Percentiles rank a stretch among this genome's conserved stretches.
These are phyloP conservation scores for Proteles cristata DNA, from an alignment of 2,113 vertebrate species.

Conservation along the genomic window DNA sequence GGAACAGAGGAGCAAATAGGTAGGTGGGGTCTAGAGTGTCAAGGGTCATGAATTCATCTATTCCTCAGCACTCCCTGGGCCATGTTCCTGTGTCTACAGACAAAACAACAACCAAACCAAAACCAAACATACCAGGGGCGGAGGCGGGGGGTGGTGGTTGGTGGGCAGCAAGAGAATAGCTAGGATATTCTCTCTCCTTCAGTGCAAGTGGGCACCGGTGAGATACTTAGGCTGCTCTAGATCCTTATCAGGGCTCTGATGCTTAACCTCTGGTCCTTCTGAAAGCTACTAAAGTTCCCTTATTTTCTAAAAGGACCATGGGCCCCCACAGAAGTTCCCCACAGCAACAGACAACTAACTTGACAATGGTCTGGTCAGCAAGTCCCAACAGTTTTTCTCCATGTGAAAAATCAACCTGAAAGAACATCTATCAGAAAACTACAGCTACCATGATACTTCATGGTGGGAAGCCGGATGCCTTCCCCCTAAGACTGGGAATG, in stretches of 20 bases:
- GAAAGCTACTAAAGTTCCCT: conserved; percentile 39
- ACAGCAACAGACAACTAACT: background rate
- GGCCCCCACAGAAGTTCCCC: background rate
- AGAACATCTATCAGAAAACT: background rate
- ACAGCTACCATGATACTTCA: background rate
- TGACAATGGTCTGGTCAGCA: background rate
- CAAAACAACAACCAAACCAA: background rate
- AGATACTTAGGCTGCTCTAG: background rate
- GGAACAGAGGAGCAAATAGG: background rate
- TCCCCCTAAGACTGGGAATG: background rate
- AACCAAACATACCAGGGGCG: background rate
- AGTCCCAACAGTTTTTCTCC: background rate
- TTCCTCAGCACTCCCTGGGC: conserved; percentile 23
- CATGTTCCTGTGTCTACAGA: conserved; percentile 34
- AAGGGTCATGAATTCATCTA: background rate
- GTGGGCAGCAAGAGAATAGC: background rate
- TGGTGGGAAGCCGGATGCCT: background rate
- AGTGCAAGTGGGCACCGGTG: background rate
- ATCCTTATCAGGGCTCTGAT: conserved; percentile 14
- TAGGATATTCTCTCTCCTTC: background rate
- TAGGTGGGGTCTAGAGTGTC: background rate
- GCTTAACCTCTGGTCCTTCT: background rate
- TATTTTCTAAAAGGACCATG: background rate
- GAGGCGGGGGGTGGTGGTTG: rapidly evolving
- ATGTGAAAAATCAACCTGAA: conserved; percentile 41